Percentiles rank a stretch among this genome's conserved stretches.
Evolutionary conservation across 2,797 vertebrate species (phyloP).

Genomic region (Amphiprion clarkii): DNA sequence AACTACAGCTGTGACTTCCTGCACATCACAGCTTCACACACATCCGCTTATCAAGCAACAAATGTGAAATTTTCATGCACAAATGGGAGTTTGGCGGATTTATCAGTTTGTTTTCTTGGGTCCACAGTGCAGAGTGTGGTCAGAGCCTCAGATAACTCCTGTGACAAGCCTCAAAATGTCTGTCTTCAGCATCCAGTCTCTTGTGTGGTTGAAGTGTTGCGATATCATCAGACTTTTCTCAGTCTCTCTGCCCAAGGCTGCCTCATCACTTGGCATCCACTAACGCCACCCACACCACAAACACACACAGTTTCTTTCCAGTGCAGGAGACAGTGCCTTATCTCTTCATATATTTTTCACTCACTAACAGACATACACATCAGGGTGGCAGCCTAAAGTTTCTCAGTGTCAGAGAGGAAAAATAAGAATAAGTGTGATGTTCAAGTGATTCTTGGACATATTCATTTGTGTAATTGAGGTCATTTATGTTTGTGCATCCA

Average conservation of each 20-base stretch:
- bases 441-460: not conserved
- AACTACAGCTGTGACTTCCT: not conserved
- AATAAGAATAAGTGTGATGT: constrained; percentile 4
- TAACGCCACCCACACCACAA: constrained; percentile 35
- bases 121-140: not conserved
- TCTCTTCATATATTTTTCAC: constrained; percentile 29
- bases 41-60: not conserved
- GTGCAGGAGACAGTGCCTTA: constrained; percentile 20
- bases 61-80: not conserved
- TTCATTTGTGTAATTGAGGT: not conserved
- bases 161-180: not conserved
- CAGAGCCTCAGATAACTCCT: constrained; percentile 24
- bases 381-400: not conserved
- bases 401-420: not conserved
- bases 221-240: constrained; percentile 37
- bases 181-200: not conserved
- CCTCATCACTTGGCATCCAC: constrained; percentile 40
- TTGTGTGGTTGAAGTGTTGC: constrained; percentile 17
- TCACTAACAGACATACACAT: constrained; percentile 6
- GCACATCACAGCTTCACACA: not conserved
- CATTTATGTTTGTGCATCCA: not conserved
- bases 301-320: constrained; percentile 13
- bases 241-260: constrained; percentile 31
- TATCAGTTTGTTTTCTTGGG: not conserved
- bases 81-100: not conserved